phyloP scores from a whole-genome alignment of 2,888 invertebrate species.

The Hemaris fuciformis region DNA sequence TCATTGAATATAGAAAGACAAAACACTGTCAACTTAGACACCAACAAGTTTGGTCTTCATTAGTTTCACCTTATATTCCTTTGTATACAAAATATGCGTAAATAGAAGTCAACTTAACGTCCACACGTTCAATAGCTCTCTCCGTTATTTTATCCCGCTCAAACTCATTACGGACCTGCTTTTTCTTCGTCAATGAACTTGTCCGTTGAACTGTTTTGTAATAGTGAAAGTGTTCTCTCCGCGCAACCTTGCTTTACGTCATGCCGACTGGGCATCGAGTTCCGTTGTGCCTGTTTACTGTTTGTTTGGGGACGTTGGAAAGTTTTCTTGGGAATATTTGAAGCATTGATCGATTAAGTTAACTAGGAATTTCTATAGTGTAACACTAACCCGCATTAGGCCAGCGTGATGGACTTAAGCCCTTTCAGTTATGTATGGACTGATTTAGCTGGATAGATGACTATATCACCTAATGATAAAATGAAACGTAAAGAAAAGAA shows the following conservation, averaged over 20 bases:
- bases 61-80: too few species aligned
- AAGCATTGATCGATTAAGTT: neutral
- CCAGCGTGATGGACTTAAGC: too few species aligned
- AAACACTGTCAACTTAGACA: too few species aligned
- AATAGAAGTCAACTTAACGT: neutral
- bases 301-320: constrained; percentile 3
- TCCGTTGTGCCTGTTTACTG: constrained; percentile 4
- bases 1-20: too few species aligned
- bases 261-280: constrained; percentile 22
- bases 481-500: too few species aligned
- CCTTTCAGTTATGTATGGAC: too few species aligned
- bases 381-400: neutral
- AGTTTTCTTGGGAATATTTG: neutral
- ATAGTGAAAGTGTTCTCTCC: constrained; percentile 42
- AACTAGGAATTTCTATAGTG: too few species aligned
- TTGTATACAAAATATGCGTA: too few species aligned
- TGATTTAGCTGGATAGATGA: too few species aligned
- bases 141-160: constrained; percentile 19
- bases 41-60: too few species aligned
- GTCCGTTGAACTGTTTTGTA: constrained; percentile 27
- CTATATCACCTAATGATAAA: too few species aligned
- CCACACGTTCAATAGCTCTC: neutral
- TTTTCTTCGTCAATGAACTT: constrained; percentile 32
- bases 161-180: constrained; percentile 3
- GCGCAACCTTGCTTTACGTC: constrained; percentile 28